phyloP scores from a whole-genome alignment of 1,140 invertebrate species.

The Formica exsecta region DNA sequence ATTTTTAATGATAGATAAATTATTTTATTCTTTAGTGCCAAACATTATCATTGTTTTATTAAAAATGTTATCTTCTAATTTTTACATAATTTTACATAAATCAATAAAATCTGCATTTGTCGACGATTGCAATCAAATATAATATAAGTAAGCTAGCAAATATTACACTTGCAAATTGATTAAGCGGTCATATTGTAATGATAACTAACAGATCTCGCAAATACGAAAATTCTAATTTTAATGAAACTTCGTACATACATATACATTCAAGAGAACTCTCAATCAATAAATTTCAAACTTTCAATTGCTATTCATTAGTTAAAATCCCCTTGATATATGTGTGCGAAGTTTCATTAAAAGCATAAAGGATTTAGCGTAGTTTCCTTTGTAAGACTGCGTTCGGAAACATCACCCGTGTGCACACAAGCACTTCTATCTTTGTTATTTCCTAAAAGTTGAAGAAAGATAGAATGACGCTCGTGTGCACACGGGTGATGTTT shows the following conservation, averaged over 20 bases:
- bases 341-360: constrained; percentile 17
- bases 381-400: neutral
- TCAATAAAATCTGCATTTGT: constrained; percentile 2
- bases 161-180: neutral
- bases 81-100: neutral
- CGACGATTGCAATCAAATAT: neutral
- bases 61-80: neutral
- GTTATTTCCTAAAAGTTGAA: too few relatives aligned
- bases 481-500: too few relatives aligned
- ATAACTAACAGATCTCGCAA: neutral
- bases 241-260: neutral
- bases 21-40: neutral
- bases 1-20: neutral
- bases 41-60: neutral
- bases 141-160: neutral
- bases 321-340: neutral
- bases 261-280: neutral
- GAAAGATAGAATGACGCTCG: too few relatives aligned
- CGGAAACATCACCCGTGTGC: too few relatives aligned
- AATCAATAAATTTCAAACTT: constrained; percentile 2
- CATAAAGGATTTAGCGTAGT: neutral
- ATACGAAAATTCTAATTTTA: constrained; percentile 16
- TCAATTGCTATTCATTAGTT: constrained; percentile 2
- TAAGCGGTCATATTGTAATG: neutral
- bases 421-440: too few relatives aligned